Conservation (phyloP, 1,140 invertebrate genomes). For the Microplitis demolitor region DNA sequence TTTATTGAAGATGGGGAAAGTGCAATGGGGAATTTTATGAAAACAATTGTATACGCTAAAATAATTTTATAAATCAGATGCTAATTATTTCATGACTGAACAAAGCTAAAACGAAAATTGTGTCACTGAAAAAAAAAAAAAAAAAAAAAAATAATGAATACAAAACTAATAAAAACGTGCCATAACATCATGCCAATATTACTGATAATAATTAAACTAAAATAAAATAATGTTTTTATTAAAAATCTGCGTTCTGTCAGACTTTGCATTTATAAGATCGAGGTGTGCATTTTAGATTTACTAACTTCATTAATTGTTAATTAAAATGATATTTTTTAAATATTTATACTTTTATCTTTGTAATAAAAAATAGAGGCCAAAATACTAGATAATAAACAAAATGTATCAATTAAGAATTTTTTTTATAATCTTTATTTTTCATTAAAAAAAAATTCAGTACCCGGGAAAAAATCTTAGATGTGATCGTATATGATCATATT, state of each 20-base stretch:
- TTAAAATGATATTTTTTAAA: neutral
- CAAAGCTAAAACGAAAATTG: no score
- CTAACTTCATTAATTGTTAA: neutral
- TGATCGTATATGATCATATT: no score
- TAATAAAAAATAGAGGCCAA: neutral
- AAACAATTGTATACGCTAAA: conserved; percentile 29
- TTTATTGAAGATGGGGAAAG: conserved; percentile 60
- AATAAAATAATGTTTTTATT: conserved; percentile 33
- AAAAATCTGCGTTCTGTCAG: conserved; percentile 45
- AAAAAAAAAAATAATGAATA: conserved; percentile 49
- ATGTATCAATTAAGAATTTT: no score
- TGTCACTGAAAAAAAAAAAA: neutral
- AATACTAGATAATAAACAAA: neutral
- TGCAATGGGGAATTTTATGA: conserved; percentile 49
- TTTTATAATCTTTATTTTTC: no score
- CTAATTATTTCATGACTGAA: neutral
- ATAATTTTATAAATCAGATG: conserved; percentile 3
- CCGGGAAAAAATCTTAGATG: no score
- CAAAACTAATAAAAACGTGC: conserved; percentile 57
- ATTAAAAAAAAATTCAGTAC: no score
- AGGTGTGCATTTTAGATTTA: conserved; percentile 9
- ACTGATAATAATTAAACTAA: conserved; percentile 54
- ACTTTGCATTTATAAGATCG: neutral
- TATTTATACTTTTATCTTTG: neutral
- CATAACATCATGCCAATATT: conserved; percentile 62